Conservation (phyloP, 2,113 vertebrate genomes). For the Mustela lutreola region DNA sequence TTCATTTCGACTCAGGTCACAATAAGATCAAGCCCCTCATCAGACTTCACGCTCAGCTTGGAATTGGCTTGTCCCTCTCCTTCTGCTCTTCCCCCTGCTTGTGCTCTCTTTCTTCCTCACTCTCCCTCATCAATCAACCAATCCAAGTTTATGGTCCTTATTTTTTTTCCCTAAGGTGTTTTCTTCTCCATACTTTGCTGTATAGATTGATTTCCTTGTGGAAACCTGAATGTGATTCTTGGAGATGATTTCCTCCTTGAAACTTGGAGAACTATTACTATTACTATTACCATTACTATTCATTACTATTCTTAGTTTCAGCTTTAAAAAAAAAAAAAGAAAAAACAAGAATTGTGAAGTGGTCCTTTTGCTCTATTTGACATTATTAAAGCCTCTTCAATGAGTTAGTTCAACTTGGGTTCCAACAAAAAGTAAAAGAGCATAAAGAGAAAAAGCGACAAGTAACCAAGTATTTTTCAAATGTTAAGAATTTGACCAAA, state of each 20-base stretch:
- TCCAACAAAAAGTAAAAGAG: neutral
- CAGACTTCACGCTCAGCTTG: neutral
- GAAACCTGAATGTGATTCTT: neutral
- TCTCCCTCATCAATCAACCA: neutral
- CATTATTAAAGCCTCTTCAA: neutral
- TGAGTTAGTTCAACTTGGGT: neutral
- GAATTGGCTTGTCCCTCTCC: neutral
- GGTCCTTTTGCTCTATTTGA: neutral
- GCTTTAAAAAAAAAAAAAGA: neutral
- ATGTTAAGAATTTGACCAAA: neutral
- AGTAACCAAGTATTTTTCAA: neutral
- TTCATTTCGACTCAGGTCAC: neutral
- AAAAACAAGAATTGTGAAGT: neutral
- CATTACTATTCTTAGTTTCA: neutral
- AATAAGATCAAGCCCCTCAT: neutral
- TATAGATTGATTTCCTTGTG: constrained; percentile 6
- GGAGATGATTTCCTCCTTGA: neutral
- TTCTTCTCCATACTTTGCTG: neutral
- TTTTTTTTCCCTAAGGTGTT: neutral
- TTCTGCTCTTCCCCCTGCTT: neutral
- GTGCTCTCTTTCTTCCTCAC: neutral
- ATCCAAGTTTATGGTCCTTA: neutral
- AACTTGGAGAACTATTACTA: neutral
- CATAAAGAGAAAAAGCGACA: neutral
- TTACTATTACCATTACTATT: too few species aligned